A percentile compares a stretch with the other conserved stretches of the same genome.
Conservation (phyloP, 2,797 vertebrate genomes). For the Phrynocephalus guinanensis region DNA sequence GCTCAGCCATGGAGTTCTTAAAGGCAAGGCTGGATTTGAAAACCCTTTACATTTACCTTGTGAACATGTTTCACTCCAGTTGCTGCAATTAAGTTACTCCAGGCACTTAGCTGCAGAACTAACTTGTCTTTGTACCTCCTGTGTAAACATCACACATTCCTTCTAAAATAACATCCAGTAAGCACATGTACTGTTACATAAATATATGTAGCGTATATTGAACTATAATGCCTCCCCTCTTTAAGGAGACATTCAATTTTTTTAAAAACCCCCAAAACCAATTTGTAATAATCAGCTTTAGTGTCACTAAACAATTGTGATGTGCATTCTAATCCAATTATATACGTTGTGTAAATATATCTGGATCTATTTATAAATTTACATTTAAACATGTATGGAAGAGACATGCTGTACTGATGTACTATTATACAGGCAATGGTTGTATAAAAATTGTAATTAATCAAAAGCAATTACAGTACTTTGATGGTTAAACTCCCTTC, state of each 20-base stretch:
- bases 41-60: not conserved
- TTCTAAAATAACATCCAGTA: conserved; percentile 19
- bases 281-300: conserved; percentile 54
- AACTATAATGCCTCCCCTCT: conserved; percentile 53
- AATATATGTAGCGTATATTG: conserved; percentile 48
- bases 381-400: not conserved
- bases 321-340: conserved; percentile 60
- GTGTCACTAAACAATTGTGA: conserved; percentile 61
- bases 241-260: conserved; percentile 47
- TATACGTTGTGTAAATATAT: conserved; percentile 16
- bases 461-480: conserved; percentile 61
- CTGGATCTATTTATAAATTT: not conserved
- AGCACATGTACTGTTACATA: conserved; percentile 51
- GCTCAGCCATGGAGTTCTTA: conserved; percentile 36
- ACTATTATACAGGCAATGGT: conserved; percentile 34
- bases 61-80: conserved; percentile 28
- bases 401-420: not conserved
- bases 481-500: conserved; percentile 63
- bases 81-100: conserved; percentile 58
- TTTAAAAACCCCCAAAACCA: conserved; percentile 35
- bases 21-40: conserved; percentile 32
- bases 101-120: not conserved
- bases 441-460: conserved; percentile 68
- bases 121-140: conserved; percentile 7
- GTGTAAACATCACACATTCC: conserved; percentile 35